Conservation (phyloP, 35 echinoderm and acorn worm genomes). For the Heliocidaris erythrogramma region DNA sequence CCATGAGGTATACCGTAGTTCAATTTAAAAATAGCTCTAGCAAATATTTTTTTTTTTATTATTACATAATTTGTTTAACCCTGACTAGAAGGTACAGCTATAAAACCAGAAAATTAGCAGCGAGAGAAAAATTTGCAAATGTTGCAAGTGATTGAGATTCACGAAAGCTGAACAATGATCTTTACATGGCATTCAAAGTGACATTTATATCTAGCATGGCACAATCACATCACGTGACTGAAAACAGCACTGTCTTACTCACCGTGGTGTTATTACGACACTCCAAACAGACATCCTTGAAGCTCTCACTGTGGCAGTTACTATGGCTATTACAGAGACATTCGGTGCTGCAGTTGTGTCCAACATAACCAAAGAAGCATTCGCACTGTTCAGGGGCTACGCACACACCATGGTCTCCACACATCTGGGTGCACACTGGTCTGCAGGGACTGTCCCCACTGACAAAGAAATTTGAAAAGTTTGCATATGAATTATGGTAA, state of each 20-base stretch:
- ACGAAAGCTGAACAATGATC: no score
- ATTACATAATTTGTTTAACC: no score
- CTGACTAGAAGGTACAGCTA: background rate
- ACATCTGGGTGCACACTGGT: conserved; percentile 69
- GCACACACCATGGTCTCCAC: conserved; percentile 54
- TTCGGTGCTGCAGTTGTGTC: conserved; percentile 52
- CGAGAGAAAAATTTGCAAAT: no score
- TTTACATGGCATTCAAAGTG: no score
- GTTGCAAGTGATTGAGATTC: no score
- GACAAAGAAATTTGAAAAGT: background rate
- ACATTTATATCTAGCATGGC: no score
- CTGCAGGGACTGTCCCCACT: conserved; percentile 51
- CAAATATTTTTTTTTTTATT: no score
- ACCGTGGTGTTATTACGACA: conserved; percentile 85
- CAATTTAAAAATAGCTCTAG: no score
- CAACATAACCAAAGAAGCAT: conserved; percentile 79
- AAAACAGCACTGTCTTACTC: background rate
- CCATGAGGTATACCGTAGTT: no score
- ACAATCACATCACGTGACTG: no score
- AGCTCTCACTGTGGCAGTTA: conserved; percentile 58
- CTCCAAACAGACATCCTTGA: conserved; percentile 51
- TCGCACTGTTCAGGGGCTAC: conserved; percentile 65
- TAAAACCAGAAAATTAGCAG: background rate
- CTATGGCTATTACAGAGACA: conserved; percentile 89
- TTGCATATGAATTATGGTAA: background rate